Conservation (phyloP, 2,888 invertebrate genomes). For the Azorinus chamasolen region DNA sequence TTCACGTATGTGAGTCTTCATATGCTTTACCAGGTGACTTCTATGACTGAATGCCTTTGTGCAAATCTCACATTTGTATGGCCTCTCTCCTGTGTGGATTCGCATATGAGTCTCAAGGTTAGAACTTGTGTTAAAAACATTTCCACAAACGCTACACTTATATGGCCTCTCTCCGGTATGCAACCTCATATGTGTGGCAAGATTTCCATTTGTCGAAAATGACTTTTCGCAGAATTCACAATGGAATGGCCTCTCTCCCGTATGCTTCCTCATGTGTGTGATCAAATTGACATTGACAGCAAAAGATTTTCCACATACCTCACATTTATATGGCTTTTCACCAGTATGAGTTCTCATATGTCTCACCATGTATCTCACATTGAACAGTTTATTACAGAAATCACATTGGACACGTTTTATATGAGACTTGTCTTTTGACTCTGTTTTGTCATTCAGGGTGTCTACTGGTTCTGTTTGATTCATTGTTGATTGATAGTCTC, state of each 20-base stretch:
- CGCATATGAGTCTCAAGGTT: slow-evolving; percentile 10
- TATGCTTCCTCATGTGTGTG: slow-evolving; percentile 13
- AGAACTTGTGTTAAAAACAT: background rate
- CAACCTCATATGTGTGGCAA: slow-evolving; percentile 24
- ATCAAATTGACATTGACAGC: slow-evolving; percentile 4
- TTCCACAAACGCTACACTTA: slow-evolving; percentile 26
- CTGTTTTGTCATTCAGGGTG: too few relatives aligned
- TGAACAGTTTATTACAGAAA: too few relatives aligned
- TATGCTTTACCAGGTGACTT: slow-evolving; percentile 6
- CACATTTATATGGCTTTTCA: slow-evolving; percentile 11
- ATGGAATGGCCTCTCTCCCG: slow-evolving; percentile 7
- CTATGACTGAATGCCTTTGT: slow-evolving; percentile 1
- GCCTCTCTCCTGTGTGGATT: slow-evolving; percentile 14
- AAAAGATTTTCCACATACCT: slow-evolving; percentile 1
- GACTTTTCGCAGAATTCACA: slow-evolving; percentile 10
- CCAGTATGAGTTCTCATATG: slow-evolving; percentile 13
- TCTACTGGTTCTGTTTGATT: too few relatives aligned
- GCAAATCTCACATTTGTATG: slow-evolving; percentile 10
- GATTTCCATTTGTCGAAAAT: slow-evolving; percentile 4
- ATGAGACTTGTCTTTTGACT: too few relatives aligned
- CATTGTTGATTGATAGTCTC: too few relatives aligned
- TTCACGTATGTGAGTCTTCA: slow-evolving; percentile 9
- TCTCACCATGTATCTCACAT: background rate
- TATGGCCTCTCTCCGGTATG: slow-evolving; percentile 37
- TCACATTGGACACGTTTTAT: too few relatives aligned